Base-by-base conservation (phyloP, 23 tunicate species). In the Aplidium turbinatum region DNA sequence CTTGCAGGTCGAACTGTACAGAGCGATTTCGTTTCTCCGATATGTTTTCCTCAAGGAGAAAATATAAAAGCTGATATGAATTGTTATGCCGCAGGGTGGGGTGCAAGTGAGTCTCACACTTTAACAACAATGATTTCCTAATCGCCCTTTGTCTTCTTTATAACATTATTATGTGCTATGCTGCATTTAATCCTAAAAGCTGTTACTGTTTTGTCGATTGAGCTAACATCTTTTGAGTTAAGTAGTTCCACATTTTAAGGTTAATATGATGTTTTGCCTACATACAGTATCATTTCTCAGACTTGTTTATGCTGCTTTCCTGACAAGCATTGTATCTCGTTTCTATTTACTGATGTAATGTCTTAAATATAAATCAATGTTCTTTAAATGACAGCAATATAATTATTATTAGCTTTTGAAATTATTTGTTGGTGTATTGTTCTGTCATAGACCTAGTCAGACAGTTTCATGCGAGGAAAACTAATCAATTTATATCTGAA, bases 21-120 rank as follows among this genome's bases (percentile, higher is more conserved):
- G 22, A 36, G 20, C 22, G 31, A 4, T 36, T 19, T 4, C 36
- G 68, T 74, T 21, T n/a, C 21, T 56, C 36, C 60, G 28, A 35
- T 74, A 11, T 74, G 79, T 30, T 58, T 74, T 5, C 79, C 79
- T 1, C 79, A 74, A 34, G 79, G 79, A 55, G 79, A 74, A 57
- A 23, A 13, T 5, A 34, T 58, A 34, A 18, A 25, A 7, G 29
- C 11, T 35, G 79, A 55, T 55, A 24, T 53, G 33, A 70, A 68
- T 45, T 80, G 85, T 28, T 32, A 50, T 9, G 77, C 50, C 38
- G 73, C 77, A 26, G 85, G 85, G 0, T 80, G 85, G 85, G 85
- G 85, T 57, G 34, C 53, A 35, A 58, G 67, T 70, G 47, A 70
- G 76, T 28, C 13, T 4, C 9, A 42, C 9, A 13, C 48, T 42